Evolutionary conservation across 2,888 invertebrate genomes (phyloP), one percentile per base, ranked within the genome.

Genomic region (Plemyria rubiginata): DNA sequence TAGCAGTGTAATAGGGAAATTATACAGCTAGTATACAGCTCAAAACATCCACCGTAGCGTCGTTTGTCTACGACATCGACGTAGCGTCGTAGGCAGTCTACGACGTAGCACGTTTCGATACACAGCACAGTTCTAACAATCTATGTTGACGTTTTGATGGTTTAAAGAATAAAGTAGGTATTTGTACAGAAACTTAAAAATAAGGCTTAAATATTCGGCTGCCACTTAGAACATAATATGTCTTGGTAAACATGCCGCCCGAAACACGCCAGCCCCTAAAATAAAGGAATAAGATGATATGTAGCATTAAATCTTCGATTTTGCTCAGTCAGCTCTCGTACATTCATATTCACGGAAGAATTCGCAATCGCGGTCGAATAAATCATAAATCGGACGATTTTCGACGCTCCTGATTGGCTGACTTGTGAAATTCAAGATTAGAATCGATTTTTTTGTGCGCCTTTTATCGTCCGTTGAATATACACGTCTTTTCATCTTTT

Each of bases 341-440:
- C 48, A 55, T 48, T 55, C 40, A 40, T 55, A 55, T 55, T 55
- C 55, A 55, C 22, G 11, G 22, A 48, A 6, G 38, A 48, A 38
- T 55, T 16, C 12, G 0, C 7, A 11, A 36, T 36, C 0, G 36
- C 8, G 46, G 22, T 48, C 46, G 16, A 46, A 48, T 48, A 48
- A 55, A 38, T 16, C 38, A 22, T 22, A 22, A 22, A 22, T 22
- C 22, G 16, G 9, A 15, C 36, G 36, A 48, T 32, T 55, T 55
- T 22, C 46, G 22, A 16, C 13, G 13, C 48, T 22, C 28, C 36
- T 55, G 54, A 54, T 54, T 54, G 54, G 45, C 12, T 38, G 46
- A 38, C 48, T 55, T 55, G 54, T 55, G n/a, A 38, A 55, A 36
- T 55, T 55, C 36, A 22, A 38, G 45, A 32, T 54, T 45, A 15